phyloP scores from a whole-genome alignment of 2,888 invertebrate species.

The Incurvaria masculella region DNA sequence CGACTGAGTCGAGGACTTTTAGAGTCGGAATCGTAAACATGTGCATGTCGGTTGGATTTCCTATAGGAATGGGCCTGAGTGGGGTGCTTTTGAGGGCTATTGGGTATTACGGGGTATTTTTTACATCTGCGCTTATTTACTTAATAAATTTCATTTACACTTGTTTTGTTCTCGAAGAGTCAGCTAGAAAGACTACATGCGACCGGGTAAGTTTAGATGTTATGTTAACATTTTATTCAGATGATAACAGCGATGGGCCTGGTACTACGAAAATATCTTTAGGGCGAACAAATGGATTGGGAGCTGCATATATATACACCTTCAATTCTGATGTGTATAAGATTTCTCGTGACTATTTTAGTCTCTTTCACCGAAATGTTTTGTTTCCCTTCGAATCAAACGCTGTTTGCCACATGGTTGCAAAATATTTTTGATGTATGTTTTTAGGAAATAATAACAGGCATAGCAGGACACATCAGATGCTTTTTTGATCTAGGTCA shows the following conservation, averaged over 20 bases:
- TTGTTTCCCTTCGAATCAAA: background rate
- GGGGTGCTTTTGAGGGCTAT: conserved; percentile 34
- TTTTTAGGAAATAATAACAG: conserved; percentile 31
- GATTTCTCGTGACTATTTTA: no score
- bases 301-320: conserved; percentile 17
- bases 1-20: conserved; percentile 54
- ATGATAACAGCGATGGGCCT: conserved; percentile 7
- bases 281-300: conserved; percentile 2
- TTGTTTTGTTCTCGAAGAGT: conserved; percentile 38
- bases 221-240: conserved; percentile 6
- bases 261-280: conserved; percentile 16
- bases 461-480: conserved; percentile 27
- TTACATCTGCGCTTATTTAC: conserved; percentile 37
- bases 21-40: conserved; percentile 54
- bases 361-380: background rate
- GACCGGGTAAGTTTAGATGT: conserved; percentile 29
- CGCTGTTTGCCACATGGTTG: background rate
- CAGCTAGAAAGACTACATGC: conserved; percentile 39
- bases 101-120: conserved; percentile 56
- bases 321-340: background rate
- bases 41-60: conserved; percentile 49
- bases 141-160: conserved; percentile 45
- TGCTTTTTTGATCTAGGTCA: conserved; percentile 52
- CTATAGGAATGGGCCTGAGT: conserved; percentile 44
- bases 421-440: background rate